phyloP scores from a whole-genome alignment of 1,140 invertebrate genomes.

The Monochamus saltuarius region DNA sequence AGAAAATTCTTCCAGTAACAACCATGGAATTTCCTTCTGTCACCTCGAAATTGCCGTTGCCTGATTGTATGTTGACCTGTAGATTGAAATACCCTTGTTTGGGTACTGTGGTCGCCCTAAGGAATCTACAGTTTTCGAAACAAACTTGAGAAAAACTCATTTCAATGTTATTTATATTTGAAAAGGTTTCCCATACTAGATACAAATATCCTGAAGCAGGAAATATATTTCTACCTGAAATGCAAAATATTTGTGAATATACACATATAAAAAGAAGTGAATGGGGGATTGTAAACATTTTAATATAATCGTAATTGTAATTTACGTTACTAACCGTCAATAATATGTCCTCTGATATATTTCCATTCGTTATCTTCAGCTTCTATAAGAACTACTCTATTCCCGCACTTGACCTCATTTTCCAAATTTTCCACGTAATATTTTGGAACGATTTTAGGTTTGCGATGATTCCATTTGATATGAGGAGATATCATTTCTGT shows the following conservation, averaged over 20 bases:
- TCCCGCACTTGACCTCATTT: slow-evolving; percentile 63
- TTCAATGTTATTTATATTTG: slow-evolving; percentile 67
- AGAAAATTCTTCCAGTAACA: slow-evolving; percentile 14
- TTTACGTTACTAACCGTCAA: slow-evolving; percentile 66
- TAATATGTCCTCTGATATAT: slow-evolving; percentile 80
- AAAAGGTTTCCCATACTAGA: slow-evolving; percentile 88
- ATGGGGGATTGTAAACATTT: too few species aligned
- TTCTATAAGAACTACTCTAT: slow-evolving; percentile 56
- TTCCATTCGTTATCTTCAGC: slow-evolving; percentile 69
- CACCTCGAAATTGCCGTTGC: slow-evolving; percentile 77
- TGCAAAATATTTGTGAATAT: neutral
- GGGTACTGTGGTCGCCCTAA: slow-evolving; percentile 77
- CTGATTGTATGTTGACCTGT: slow-evolving; percentile 78
- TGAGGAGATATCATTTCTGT: slow-evolving; percentile 65
- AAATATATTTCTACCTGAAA: slow-evolving; percentile 73
- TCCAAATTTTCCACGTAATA: slow-evolving; percentile 18
- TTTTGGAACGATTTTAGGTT: slow-evolving; percentile 49
- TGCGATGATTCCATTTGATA: slow-evolving; percentile 66
- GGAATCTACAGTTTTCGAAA: slow-evolving; percentile 83
- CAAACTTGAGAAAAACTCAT: slow-evolving; percentile 76
- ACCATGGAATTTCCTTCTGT: slow-evolving; percentile 18
- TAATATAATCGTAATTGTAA: too few species aligned
- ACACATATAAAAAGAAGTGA: too few species aligned
- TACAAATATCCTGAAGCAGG: slow-evolving; percentile 87
- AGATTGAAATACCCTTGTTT: slow-evolving; percentile 70